Evolutionary conservation across 2,888 invertebrate genomes (phyloP), one percentile per base, ranked within the genome.

Genomic region (Trichogramma evanescens): DNA sequence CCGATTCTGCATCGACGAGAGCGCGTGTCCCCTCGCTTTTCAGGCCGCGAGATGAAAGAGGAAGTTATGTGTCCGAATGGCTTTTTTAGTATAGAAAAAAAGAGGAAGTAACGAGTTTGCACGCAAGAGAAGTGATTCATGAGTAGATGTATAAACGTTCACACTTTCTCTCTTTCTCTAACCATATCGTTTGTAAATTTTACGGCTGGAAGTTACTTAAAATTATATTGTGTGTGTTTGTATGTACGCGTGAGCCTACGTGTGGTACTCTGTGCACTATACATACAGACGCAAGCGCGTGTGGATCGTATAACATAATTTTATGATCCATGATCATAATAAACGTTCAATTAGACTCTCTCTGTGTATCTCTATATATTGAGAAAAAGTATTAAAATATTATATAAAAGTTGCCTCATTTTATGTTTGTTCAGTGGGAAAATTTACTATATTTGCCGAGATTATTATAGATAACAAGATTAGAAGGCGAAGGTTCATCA

Each of bases 91-190:
- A 6, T 49, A 6, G 49, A 6, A 49, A 38, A 49, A 26, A 13
- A 49, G 38, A 49, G 10, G 49, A 26, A 26, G 26, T 26, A 49
- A 10, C 5, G 38, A 13, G 48, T 13, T 48, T 13, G 48, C n/a
- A 13, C 7, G 8, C 49, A 6, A 26, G 26, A 26, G 3, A 26
- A 26, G 26, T 38, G 49, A 10, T 46, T 7, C 10, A 10, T 46
- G 9, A 50, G 50, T 44, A 42, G 53, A 58, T 60, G 53, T 53
- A 26, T 26, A 55, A 58, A 60, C 55, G 58, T 56, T 63, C 59
- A 59, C 61, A 58, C 61, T 58, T 58, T 61, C 56, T 61, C 54
- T 63, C 61, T 58, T 58, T 61, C 56, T 61, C 54, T 63, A 56
- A 63, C 26, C 26, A 63, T 58, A 54, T 61, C 56, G 56, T 48